These are phyloP conservation scores for Chauna torquata DNA, from an alignment of 2,113 vertebrate genomes.

Conservation along the genomic window DNA sequence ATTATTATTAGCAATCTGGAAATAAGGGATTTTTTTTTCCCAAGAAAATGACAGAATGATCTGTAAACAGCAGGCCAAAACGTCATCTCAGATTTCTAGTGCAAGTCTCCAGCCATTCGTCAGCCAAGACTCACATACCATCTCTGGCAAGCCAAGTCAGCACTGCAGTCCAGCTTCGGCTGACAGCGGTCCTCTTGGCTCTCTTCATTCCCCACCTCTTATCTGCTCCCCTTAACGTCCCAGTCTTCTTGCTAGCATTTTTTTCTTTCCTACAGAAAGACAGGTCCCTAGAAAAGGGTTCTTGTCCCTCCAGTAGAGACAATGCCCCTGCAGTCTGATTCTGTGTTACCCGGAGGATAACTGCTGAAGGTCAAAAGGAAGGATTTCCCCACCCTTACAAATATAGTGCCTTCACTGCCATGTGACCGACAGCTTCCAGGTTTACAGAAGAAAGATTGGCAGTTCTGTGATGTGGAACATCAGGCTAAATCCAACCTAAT, in stretches of 20 bases:
- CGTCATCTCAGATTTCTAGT: background rate
- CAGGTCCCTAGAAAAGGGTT: background rate
- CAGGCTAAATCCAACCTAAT: background rate
- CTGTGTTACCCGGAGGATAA: background rate
- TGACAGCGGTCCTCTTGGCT: background rate
- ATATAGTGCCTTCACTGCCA: background rate
- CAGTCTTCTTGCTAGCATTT: background rate
- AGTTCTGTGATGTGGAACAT: background rate
- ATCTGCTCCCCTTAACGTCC: background rate
- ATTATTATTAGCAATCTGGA: background rate
- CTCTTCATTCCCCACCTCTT: background rate
- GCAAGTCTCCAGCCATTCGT: background rate
- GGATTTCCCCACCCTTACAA: background rate
- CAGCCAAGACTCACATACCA: background rate
- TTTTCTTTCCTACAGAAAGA: background rate
- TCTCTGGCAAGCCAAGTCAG: background rate
- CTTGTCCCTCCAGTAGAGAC: background rate
- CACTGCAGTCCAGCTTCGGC: background rate
- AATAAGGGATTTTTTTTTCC: background rate
- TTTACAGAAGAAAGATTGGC: background rate
- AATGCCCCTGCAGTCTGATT: background rate
- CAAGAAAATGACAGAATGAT: background rate
- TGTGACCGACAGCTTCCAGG: background rate
- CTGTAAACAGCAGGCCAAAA: background rate
- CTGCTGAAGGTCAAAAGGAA: background rate